A percentile compares a stretch with the other conserved stretches of the same genome.
phyloP scores from a whole-genome alignment of 1,140 invertebrate genomes.

The Laupala kohalensis region DNA sequence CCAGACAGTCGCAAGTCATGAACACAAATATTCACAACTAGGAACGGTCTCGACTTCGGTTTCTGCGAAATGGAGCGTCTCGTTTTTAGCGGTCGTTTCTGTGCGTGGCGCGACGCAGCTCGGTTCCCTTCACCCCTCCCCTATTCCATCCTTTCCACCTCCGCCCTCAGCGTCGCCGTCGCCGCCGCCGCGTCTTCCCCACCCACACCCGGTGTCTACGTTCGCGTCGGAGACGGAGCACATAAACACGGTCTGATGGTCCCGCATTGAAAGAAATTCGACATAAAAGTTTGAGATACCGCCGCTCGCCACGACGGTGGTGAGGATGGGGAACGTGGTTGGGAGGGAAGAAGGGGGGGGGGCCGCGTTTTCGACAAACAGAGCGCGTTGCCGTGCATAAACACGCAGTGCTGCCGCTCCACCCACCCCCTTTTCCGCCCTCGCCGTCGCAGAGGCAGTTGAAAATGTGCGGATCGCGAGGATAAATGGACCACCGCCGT shows the following conservation, averaged over 20 bases:
- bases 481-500: too few species aligned
- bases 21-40: neutral
- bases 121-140: too few species aligned
- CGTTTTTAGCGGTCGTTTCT: neutral
- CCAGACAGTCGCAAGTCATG: neutral
- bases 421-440: too few species aligned
- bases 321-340: neutral
- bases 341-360: too few species aligned
- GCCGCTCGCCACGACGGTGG: too few species aligned
- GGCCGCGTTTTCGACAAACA: neutral
- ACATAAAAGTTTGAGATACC: neutral
- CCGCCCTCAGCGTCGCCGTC: too few species aligned
- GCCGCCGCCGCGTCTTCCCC: too few species aligned
- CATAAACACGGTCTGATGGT: neutral
- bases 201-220: too few species aligned
- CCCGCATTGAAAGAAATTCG: neutral
- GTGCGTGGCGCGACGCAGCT: too few species aligned
- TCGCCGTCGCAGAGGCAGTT: too few species aligned
- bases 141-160: too few species aligned
- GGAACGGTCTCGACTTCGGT: neutral
- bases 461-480: too few species aligned
- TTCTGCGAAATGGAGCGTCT: neutral
- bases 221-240: neutral
- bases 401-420: neutral
- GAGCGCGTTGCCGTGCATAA: neutral